Evolutionary conservation across 2,797 vertebrate species (phyloP), one percentile per base, ranked within the genome.

Genomic region (Acomys russatus): DNA sequence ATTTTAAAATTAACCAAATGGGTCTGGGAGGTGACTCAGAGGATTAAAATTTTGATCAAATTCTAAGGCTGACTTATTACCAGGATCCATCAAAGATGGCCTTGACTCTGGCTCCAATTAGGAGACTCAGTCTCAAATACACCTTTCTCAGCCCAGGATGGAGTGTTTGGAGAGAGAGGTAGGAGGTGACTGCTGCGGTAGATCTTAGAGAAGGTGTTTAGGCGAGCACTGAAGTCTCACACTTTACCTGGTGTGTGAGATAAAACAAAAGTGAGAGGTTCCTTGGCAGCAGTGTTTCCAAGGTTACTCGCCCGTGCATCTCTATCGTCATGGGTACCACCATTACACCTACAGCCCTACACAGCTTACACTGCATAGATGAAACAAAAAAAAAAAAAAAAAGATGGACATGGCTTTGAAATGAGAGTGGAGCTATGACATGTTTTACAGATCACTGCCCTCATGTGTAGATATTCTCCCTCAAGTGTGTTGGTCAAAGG

Each of bases 271-370:
- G 28, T 86, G 11, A 76, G 30, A 44, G 74, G 38, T 68, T 85
- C n/a, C 54, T 92, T 49, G 86, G 44, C 44, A 88, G 38, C 30
- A 30, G 9, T 91, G 79, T 95, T 84, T 92, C 66, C 66, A 89
- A 91, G 5, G 66, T 12, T 30, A 70, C 3, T 74, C 54, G 70
- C 33, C 61, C 23, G 54, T 61, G 30, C 28, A 0, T 9, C 17
- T 35, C 17, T 35, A 17, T 9, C 38, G 66, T 86, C 66, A 73
- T 70, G 33, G 77, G 71, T 79, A 85, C 8, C 30, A 80, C 3
- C 44, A 18, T 66, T 59, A 20, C 10, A 15, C 63, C 73, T 77
- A 35, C 6, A 77, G 49, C 12, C 68, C 25, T 33, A 20, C 56
- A 33, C 17, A 22, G 28, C 38, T 66, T 38, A 71, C 5, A 3